A percentile compares a stretch with the other conserved stretches of the same genome.
phyloP scores from a whole-genome alignment of 2,797 vertebrate species.

The Pagetopsis macropterus region DNA sequence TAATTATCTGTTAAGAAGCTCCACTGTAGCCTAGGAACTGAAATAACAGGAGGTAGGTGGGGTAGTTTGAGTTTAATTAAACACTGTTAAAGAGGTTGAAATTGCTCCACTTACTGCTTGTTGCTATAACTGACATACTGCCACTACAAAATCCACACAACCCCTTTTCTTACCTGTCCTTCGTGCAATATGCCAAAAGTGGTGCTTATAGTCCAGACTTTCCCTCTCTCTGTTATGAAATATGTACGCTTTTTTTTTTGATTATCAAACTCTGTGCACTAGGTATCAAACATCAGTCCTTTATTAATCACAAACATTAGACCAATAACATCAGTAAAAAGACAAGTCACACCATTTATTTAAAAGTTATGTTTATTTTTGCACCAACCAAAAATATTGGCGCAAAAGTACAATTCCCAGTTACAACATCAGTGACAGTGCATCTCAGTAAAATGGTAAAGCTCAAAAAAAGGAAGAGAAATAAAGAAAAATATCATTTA shows the following conservation, averaged over 20 bases:
- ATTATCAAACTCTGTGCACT: slow-evolving; percentile 4
- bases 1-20: slow-evolving; percentile 14
- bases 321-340: slow-evolving; percentile 3
- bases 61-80: slow-evolving; percentile 20
- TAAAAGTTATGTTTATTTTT: slow-evolving; percentile 79
- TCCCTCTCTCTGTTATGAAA: background rate
- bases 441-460: slow-evolving; percentile 72
- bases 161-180: background rate
- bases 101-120: background rate
- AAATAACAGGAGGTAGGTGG: slow-evolving; percentile 13
- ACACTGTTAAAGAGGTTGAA: slow-evolving; percentile 12
- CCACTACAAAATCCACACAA: background rate
- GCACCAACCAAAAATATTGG: slow-evolving; percentile 63
- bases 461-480: slow-evolving; percentile 45
- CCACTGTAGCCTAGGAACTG: slow-evolving; percentile 3
- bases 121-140: background rate
- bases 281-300: background rate
- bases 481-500: slow-evolving; percentile 52
- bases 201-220: background rate
- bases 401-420: slow-evolving; percentile 72
- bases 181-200: background rate
- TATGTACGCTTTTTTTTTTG: background rate
- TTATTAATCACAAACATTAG: background rate
- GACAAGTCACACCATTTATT: slow-evolving; percentile 38
- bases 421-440: slow-evolving; percentile 74